These are phyloP conservation scores for Drosophila hydei DNA, from an alignment of 1,140 invertebrate genomes.

Conservation along the genomic window DNA sequence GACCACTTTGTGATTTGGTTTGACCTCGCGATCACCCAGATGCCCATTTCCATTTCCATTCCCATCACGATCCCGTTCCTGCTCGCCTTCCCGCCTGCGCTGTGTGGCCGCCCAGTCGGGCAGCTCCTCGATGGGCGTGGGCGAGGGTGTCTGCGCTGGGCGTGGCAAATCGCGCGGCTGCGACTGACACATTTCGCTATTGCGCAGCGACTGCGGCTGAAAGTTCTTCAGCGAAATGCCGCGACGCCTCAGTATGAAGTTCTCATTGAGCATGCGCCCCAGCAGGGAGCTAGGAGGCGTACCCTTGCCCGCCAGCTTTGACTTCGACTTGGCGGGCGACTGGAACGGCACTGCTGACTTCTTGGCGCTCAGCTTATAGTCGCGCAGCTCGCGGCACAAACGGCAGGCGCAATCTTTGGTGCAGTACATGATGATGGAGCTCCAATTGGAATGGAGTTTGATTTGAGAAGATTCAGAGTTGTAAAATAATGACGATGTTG, in stretches of 20 bases:
- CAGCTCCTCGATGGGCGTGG: slow-evolving; percentile 74
- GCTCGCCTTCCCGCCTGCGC: slow-evolving; percentile 19
- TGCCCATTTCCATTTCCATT: slow-evolving; percentile 27
- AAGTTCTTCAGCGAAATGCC: slow-evolving; percentile 77
- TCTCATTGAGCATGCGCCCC: slow-evolving; percentile 81
- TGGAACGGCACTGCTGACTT: slow-evolving; percentile 37
- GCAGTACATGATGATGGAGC: slow-evolving; percentile 81
- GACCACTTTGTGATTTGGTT: slow-evolving; percentile 87
- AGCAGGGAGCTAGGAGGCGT: slow-evolving; percentile 59
- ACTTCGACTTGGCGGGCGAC: slow-evolving; percentile 9
- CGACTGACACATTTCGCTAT: slow-evolving; percentile 76
- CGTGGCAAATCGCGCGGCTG: slow-evolving; percentile 56
- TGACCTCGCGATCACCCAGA: slow-evolving; percentile 47
- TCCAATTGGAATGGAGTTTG: slow-evolving; percentile 4
- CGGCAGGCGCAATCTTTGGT: slow-evolving; percentile 85
- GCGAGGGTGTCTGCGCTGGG: slow-evolving; percentile 66
- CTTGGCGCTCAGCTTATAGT: slow-evolving; percentile 72
- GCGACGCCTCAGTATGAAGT: slow-evolving; percentile 84
- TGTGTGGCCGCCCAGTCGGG: slow-evolving; percentile 60
- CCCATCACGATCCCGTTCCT: slow-evolving; percentile 12
- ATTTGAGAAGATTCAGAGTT: slow-evolving; percentile 12
- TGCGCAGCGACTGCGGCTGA: slow-evolving; percentile 77
- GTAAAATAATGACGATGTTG: neutral
- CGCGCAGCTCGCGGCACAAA: slow-evolving; percentile 84
- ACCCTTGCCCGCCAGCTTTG: slow-evolving; percentile 5